Base-by-base conservation (phyloP, 2,888 invertebrate species). In the Drosophila algonquin region DNA sequence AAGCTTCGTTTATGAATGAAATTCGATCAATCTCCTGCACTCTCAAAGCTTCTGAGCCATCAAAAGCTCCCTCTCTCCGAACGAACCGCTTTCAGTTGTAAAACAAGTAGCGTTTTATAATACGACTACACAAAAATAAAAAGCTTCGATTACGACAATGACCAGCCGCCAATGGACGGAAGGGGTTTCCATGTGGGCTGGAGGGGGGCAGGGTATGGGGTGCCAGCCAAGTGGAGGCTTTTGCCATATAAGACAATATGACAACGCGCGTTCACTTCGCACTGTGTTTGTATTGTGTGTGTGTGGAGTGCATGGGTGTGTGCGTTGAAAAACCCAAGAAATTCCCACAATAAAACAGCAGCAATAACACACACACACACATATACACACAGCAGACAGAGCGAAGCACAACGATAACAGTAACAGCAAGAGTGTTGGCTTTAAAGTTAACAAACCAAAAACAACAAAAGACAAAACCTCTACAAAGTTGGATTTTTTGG, bases 281-380 rank as follows among this genome's bases (percentile, higher is more conserved):
- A n/a, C 40, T 51, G 52, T 56, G 44, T 62, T 53, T 64, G 52
- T 62, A 54, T 69, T 47, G 35, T 62, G 48, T 59, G 69, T 63
- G 32, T 24, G 21, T 24, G 21, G 54, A 40, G 61, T 79, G 76
- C 79, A 76, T 68, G 73, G 79, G 89, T 89, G 81, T 90, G 86
- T 90, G 86, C 81, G 90, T 91, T 87, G 92, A 92, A 92, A 92
- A 92, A 92, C 92, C 92, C 92, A 88, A 91, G 92, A 92, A 92
- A 92, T 92, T 92, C 92, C 92, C 92, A 92, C 89, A 91, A 91
- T 90, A 91, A 87, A 85, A 80, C 73, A 80, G 85, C 82, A 87
- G 85, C 86, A 87, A 84, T 79, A 84, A 80, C 78, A 75, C 48
- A 60, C n/a, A 18, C 46, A 16, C 5, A 51, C 27, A 30, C 30